A percentile compares a stretch with the other conserved stretches of the same genome.
phyloP scores from a whole-genome alignment of 2,113 vertebrate genomes.

The Smithornis capensis region DNA sequence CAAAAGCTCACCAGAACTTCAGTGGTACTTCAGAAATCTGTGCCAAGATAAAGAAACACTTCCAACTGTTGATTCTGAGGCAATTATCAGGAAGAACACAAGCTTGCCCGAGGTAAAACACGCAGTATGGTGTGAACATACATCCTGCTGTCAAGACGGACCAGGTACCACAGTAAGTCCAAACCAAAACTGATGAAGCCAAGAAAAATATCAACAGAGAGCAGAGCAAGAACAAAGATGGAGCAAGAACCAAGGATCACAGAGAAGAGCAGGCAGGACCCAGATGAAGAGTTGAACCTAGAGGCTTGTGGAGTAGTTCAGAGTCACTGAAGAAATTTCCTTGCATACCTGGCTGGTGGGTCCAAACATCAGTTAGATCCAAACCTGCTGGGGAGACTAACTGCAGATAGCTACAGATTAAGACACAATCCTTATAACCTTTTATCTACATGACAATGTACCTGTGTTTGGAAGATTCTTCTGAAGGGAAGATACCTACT shows the following conservation, averaged over 20 bases:
- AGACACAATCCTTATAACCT: background rate
- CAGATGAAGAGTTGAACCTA: background rate
- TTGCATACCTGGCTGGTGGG: background rate
- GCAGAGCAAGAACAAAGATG: background rate
- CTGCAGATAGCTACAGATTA: background rate
- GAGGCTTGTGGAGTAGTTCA: background rate
- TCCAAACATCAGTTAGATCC: background rate
- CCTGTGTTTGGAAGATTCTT: background rate
- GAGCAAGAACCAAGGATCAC: background rate
- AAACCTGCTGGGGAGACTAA: background rate
- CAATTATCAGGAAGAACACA: background rate
- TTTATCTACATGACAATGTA: background rate
- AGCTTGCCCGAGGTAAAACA: background rate
- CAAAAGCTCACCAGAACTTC: background rate
- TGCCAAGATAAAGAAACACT: background rate
- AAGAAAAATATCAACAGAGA: background rate
- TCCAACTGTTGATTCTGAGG: background rate
- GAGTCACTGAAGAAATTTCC: background rate
- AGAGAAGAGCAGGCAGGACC: background rate
- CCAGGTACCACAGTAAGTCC: background rate
- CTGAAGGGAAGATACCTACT: constrained; percentile 9
- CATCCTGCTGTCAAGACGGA: background rate
- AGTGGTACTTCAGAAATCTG: background rate
- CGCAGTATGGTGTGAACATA: background rate
- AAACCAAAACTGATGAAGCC: background rate